Base-by-base conservation (phyloP, 2,113 vertebrate species). In the Nannospalax galili region DNA sequence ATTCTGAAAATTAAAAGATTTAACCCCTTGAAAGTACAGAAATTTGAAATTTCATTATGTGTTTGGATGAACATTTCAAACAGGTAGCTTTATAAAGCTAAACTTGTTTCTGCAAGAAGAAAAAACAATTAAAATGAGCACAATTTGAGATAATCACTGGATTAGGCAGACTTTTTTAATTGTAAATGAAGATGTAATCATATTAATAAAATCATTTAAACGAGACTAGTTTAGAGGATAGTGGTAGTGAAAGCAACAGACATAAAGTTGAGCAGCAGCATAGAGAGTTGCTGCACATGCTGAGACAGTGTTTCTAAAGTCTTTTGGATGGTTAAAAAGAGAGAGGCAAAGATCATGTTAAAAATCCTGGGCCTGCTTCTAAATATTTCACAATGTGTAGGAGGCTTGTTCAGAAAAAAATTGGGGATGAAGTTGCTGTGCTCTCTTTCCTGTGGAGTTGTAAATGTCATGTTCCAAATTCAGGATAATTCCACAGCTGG, bases 401-500 rank as follows among this genome's bases (percentile, higher is more conserved):
- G 95, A 96, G 77, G 84, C 78, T 95, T 96, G 70, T 62, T 92
- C 87, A 88, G 91, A 96, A 75, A 95, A 52, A 91, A 96, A 93
- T 81, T 93, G 60, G 79, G 86, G 48, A 84, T 3, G 60, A 74
- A 94, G 65, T 90, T 77, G 60, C 40, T 56, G 35, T 90, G 62
- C 37, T 74, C 1, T 72, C 67, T 62, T 97, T 96, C 97, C 97
- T 95, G 96, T 65, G 60, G 96, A 85, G 96, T 67, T 97, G 67
- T 90, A 95, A 97, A 97, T 96, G 96, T 93, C 94, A 95, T 22
- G 78, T 94, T 97, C 94, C 93, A 93, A 97, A 97, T 81, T 96
- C 91, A 86, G 84, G 85, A 92, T 95, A 84, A 95, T 88, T 96
- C 90, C 93, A 97, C 93, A 97, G 94, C 94, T 97, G 96, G 96